Evolutionary conservation across 2,888 invertebrate species (phyloP).

Genomic region (Heliconius erato): DNA sequence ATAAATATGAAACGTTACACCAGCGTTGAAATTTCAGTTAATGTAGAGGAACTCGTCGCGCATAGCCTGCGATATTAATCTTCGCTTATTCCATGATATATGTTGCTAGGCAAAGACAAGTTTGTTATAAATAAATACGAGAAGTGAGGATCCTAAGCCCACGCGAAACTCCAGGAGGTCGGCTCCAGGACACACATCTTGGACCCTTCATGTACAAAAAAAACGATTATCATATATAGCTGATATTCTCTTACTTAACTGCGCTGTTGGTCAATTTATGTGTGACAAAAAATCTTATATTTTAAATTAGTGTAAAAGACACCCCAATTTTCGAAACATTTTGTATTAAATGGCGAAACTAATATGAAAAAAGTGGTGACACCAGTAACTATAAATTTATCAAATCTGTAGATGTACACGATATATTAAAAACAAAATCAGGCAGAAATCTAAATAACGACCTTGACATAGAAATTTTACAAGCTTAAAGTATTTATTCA

Average conservation of each 20-base stretch:
- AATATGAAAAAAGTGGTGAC: too few relatives aligned
- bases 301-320: not conserved
- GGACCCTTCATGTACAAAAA: conserved; percentile 23
- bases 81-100: conserved; percentile 38
- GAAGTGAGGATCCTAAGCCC: conserved; percentile 46
- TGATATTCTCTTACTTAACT: not conserved
- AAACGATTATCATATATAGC: conserved; percentile 32
- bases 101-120: conserved; percentile 43
- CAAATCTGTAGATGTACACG: not conserved
- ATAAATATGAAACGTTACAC: conserved; percentile 24
- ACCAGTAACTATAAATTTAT: not conserved
- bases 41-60: conserved; percentile 33
- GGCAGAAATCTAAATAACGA: not conserved
- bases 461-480: not conserved
- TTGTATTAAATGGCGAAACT: not conserved
- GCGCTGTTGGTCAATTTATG: not conserved
- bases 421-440: not conserved
- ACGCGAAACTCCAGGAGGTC: conserved; percentile 51
- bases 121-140: conserved; percentile 43
- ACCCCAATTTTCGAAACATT: not conserved
- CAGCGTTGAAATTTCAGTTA: conserved; percentile 20
- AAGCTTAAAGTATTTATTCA: not conserved
- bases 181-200: conserved; percentile 30
- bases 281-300: not conserved
- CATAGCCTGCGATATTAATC: conserved; percentile 34